Conservation (phyloP, 2,113 vertebrate species). For the Vanacampus margaritifer region DNA sequence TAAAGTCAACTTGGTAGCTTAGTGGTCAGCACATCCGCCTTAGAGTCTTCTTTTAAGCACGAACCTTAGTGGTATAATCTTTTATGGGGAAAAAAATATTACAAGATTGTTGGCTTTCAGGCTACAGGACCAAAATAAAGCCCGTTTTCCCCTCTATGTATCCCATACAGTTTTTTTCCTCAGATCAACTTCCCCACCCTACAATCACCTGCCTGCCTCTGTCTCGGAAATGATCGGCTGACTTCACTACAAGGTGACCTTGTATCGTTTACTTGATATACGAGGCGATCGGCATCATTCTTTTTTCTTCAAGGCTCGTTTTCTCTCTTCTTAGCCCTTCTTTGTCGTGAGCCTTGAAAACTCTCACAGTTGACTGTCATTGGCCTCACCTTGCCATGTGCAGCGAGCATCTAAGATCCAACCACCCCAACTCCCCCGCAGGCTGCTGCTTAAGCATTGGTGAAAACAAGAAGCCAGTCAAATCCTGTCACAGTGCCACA, state of each 20-base stretch:
- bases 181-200: background rate
- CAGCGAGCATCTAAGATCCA: slow-evolving; percentile 37
- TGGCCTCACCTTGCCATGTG: slow-evolving; percentile 62
- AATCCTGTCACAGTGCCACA: slow-evolving; percentile 9
- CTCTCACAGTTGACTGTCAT: slow-evolving; percentile 38
- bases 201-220: slow-evolving; percentile 27
- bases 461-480: slow-evolving; percentile 26
- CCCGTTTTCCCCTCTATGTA: background rate
- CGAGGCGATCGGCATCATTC: slow-evolving; percentile 54
- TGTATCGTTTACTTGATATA: slow-evolving; percentile 50
- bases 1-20: background rate
- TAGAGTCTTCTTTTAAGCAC: background rate
- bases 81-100: too few relatives aligned
- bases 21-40: background rate
- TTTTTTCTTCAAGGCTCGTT: slow-evolving; percentile 55
- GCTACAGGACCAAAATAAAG: background rate
- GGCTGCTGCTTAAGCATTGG: slow-evolving; percentile 40
- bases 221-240: slow-evolving; percentile 41
- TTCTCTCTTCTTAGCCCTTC: slow-evolving; percentile 39
- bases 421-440: slow-evolving; percentile 43
- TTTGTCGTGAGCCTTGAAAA: slow-evolving; percentile 45
- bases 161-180: slow-evolving; percentile 23
- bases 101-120: background rate
- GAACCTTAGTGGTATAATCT: background rate
- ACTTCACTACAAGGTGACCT: slow-evolving; percentile 60